Conservation (phyloP, 1,140 invertebrate species). For the Tetragnatha versicolor region DNA sequence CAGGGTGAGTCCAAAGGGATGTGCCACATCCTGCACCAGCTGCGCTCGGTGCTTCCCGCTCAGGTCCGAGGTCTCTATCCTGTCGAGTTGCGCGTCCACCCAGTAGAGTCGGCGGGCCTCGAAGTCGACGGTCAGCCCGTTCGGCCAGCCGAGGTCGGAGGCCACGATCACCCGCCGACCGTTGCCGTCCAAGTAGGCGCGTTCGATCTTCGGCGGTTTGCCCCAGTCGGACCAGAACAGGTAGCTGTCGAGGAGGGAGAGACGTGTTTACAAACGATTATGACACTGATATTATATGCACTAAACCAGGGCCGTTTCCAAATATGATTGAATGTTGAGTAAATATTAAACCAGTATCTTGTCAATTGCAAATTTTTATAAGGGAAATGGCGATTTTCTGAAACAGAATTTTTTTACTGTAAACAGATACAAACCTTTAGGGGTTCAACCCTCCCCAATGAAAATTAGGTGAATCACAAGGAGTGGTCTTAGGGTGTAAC, state of each 20-base stretch:
- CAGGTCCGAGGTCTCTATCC: constrained; percentile 69
- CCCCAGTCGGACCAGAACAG: constrained; percentile 68
- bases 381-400: no score
- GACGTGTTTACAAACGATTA: constrained; percentile 68
- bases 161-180: constrained; percentile 68
- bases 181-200: constrained; percentile 66
- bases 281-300: no score
- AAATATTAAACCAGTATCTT: no score
- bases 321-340: no score
- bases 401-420: no score
- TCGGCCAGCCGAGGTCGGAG: constrained; percentile 66
- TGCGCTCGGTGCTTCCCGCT: constrained; percentile 64
- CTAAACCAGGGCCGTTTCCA: no score
- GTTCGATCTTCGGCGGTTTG: constrained; percentile 66
- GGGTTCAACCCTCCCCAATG: no score
- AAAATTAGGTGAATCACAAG: no score
- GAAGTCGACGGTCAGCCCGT: constrained; percentile 65
- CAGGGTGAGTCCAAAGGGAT: constrained; percentile 79
- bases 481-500: no score
- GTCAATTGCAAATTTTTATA: no score
- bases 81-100: constrained; percentile 65
- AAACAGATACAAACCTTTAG: no score
- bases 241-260: constrained; percentile 44
- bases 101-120: constrained; percentile 63
- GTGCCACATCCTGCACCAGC: constrained; percentile 68